phyloP scores from a whole-genome alignment of 2,888 invertebrate genomes.

The Ernsta delagoae region DNA sequence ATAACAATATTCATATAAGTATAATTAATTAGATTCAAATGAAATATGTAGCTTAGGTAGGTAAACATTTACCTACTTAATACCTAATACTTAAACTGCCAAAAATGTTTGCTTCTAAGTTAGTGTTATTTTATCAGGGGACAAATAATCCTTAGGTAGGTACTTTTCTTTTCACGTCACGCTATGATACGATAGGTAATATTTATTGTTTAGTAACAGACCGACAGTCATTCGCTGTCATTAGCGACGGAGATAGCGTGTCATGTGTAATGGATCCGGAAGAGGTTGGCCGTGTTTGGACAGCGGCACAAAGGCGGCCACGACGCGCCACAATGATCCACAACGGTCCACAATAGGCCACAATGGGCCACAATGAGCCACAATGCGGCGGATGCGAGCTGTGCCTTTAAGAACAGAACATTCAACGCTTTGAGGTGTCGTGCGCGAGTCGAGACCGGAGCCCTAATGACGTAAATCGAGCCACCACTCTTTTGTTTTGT shows the following conservation, averaged over 20 bases:
- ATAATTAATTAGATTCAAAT: too few species aligned
- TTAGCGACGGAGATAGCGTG: conserved; percentile 41
- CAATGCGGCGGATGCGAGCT: conserved; percentile 65
- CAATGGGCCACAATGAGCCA: conserved; percentile 66
- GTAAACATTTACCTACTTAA: too few species aligned
- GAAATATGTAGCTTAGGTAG: too few species aligned
- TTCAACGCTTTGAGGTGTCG: conserved; percentile 55
- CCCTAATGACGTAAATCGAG: conserved; percentile 78
- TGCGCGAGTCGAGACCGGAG: conserved; percentile 30
- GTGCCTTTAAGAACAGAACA: conserved; percentile 44
- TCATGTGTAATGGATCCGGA: conserved; percentile 57
- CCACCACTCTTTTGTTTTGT: conserved; percentile 72
- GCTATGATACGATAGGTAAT: too few species aligned
- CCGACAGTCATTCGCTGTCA: background rate
- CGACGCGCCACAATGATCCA: too few species aligned
- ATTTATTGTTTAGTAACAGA: background rate
- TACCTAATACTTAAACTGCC: too few species aligned
- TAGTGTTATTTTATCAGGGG: too few species aligned
- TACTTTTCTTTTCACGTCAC: too few species aligned
- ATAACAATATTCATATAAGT: too few species aligned
- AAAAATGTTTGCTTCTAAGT: too few species aligned
- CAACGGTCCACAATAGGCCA: conserved; percentile 49
- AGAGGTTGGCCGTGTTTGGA: conserved; percentile 58
- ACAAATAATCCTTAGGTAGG: too few species aligned
- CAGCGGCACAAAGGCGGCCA: conserved; percentile 45